phyloP scores from a whole-genome alignment of 2,113 vertebrate species.

The Melospiza melodia region DNA sequence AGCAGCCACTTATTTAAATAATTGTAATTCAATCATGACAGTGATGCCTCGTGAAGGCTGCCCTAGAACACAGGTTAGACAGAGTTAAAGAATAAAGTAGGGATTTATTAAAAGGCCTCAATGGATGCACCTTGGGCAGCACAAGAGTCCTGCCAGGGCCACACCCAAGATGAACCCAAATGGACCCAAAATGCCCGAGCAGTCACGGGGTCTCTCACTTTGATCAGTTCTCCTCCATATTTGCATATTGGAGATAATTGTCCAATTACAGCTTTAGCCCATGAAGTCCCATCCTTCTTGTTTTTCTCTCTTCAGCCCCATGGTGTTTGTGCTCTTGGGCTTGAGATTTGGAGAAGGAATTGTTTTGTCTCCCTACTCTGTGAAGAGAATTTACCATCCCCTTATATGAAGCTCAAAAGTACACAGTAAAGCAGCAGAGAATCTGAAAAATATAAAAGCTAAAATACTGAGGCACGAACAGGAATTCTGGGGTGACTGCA shows the following conservation, averaged over 20 bases:
- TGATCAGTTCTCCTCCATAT: neutral
- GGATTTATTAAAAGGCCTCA: neutral
- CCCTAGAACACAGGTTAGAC: neutral
- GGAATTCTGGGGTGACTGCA: neutral
- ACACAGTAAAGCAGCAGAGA: neutral
- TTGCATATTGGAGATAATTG: neutral
- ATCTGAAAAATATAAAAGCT: neutral
- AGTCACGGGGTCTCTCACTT: rapidly evolving
- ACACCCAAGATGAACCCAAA: neutral
- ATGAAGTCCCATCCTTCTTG: neutral
- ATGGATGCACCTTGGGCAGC: neutral
- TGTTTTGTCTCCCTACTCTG: neutral
- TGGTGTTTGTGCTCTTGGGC: neutral
- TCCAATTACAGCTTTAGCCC: neutral
- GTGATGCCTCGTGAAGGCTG: neutral
- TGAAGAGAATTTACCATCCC: neutral
- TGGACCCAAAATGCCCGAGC: neutral
- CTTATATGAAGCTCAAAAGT: neutral
- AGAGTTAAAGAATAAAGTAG: neutral
- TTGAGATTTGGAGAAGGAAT: neutral
- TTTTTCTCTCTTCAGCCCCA: neutral
- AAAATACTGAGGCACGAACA: neutral
- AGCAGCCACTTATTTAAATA: neutral
- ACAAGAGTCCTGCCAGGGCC: neutral
- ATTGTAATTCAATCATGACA: neutral